Evolutionary conservation across 2,888 invertebrate species (phyloP), one percentile per base, ranked within the genome.

Genomic region (Aspidapion aeneum): DNA sequence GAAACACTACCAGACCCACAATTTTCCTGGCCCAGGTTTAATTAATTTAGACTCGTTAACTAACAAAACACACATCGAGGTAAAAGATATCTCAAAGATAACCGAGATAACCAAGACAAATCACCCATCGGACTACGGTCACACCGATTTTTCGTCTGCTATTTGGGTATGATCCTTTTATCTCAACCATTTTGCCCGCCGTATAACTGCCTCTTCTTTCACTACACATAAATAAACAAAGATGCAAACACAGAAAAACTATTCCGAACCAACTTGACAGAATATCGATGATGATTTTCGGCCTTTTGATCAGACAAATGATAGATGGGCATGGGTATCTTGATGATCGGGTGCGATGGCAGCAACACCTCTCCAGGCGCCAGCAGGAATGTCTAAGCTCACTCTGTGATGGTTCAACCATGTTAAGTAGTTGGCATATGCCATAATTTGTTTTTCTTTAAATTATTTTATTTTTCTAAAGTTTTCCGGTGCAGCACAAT

Each of bases 51-150:
- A 35, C 5, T 35, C 35, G 35, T 35, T 35, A 35, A 35, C 35
- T 35, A 35, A 35, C 35, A 35, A 35, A 35, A 35, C 35, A 35
- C 35, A 35, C 35, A 35, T 7, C 35, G 35, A 35, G 35, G 35
- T 3, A 35, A 35, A 12, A 35, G 35, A 35, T 35, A 35, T 35
- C 35, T 35, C 35, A 12, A 35, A 35, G 35, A 35, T 21, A 60
- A 63, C 58, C 58, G 21, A 65, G 65, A 63, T 65, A 65, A 65
- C 65, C 55, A 65, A 65, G 65, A 65, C 65, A 65, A 65, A 65
- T 65, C 57, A 63, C 65, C 65, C 62, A 65, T 62, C 51, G 60
- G 60, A 60, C 63, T 62, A 60, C 60, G 60, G 65, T 65, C 65
- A 60, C 65, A 65, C 63, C 35, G 35, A 35, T 35, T 35, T 35